A percentile compares a stretch with the other conserved stretches of the same genome.
Conservation (phyloP, 2,888 invertebrate genomes). For the Empis stercorea region DNA sequence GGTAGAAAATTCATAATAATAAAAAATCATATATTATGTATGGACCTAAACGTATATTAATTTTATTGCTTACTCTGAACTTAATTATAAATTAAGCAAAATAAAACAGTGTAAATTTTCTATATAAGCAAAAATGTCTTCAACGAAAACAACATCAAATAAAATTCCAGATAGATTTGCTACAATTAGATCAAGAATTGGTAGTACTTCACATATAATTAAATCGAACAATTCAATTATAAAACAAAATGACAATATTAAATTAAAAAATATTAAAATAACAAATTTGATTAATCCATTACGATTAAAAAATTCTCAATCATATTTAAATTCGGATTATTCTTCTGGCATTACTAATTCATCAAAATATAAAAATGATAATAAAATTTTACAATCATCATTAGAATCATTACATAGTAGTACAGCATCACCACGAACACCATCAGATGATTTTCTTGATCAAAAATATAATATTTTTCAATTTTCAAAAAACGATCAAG, state of each 20-base stretch:
- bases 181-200: not conserved
- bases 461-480: conserved; percentile 32
- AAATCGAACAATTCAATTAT: not conserved
- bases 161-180: not conserved
- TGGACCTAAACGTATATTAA: too few species aligned
- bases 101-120: too few species aligned
- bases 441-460: conserved; percentile 28
- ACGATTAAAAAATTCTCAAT: not conserved
- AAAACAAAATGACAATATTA: not conserved
- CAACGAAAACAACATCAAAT: not conserved
- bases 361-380: conserved; percentile 27
- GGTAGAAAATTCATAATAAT: too few species aligned
- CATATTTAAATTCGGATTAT: conserved; percentile 1
- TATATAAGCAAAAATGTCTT: too few species aligned
- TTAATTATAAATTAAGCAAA: too few species aligned
- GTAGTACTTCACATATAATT: not conserved
- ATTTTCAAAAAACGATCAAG: conserved; percentile 32
- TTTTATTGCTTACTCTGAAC: too few species aligned
- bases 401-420: conserved; percentile 34
- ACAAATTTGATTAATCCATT: not conserved
- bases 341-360: conserved; percentile 17
- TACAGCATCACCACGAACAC: conserved; percentile 29
- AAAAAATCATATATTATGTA: too few species aligned
- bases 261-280: conserved; percentile 1
- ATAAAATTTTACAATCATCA: conserved; percentile 32